These are phyloP conservation scores for Chaetogeoica ovagalla DNA, from an alignment of 2,888 invertebrate species.

Conservation along the genomic window DNA sequence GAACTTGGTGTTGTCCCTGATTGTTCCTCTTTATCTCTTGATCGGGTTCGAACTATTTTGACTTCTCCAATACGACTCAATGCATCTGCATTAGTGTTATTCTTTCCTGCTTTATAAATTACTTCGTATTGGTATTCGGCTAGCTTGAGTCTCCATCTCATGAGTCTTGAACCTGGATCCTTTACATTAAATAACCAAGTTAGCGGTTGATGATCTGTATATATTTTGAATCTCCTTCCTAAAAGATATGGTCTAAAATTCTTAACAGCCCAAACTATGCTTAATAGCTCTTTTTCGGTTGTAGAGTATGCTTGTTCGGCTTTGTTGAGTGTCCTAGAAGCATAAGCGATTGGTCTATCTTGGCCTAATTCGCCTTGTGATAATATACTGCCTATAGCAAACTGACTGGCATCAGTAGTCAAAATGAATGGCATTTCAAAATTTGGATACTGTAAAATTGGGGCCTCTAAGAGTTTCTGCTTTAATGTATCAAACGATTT, in stretches of 20 bases:
- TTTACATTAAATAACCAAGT: too few relatives aligned
- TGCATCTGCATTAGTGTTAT: too few relatives aligned
- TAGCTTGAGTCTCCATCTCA: too few relatives aligned
- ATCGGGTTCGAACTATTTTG: too few relatives aligned
- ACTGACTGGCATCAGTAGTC: conserved; percentile 57
- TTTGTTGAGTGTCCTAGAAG: conserved; percentile 55
- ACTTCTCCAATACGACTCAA: too few relatives aligned
- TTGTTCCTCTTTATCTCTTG: too few relatives aligned
- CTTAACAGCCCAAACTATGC: conserved; percentile 57
- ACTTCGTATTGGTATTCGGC: too few relatives aligned
- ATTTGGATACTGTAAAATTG: conserved; percentile 53
- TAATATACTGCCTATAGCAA: conserved; percentile 54
- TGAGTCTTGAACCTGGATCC: too few relatives aligned
- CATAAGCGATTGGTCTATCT: neutral
- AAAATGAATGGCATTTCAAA: conserved; percentile 47
- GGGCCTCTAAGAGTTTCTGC: conserved; percentile 22
- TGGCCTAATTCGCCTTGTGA: neutral
- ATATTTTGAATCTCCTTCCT: too few relatives aligned
- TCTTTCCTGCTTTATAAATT: too few relatives aligned
- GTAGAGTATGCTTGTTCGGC: conserved; percentile 55
- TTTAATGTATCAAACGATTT: conserved; percentile 42
- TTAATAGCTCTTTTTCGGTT: conserved; percentile 58
- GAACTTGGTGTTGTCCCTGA: too few relatives aligned
- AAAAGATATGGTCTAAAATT: conserved; percentile 57
- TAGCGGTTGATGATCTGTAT: too few relatives aligned